phyloP scores from a whole-genome alignment of 2,888 invertebrate genomes.

The Phyllotreta cruciferae region DNA sequence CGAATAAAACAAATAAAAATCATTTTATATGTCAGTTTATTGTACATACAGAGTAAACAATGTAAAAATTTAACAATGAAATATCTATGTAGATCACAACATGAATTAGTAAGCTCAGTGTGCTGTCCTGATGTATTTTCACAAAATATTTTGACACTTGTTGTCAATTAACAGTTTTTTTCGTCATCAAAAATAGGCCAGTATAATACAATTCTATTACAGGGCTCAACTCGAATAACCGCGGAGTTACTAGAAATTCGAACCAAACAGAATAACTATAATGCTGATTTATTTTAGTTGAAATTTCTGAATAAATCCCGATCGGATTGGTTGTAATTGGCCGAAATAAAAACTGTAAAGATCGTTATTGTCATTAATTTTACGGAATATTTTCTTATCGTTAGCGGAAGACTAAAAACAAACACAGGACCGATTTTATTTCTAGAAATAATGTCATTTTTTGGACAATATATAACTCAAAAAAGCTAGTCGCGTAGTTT shows the following conservation, averaged over 20 bases:
- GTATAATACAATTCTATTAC: constrained; percentile 26
- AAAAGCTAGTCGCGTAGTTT: no score
- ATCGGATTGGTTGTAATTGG: constrained; percentile 1
- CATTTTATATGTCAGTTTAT: constrained; percentile 31
- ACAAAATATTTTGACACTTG: constrained; percentile 28
- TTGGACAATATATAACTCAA: constrained; percentile 17
- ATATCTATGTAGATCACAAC: constrained; percentile 40
- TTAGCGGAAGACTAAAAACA: constrained; percentile 28
- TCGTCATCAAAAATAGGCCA: constrained; percentile 33
- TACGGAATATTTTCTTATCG: constrained; percentile 16
- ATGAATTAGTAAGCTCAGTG: constrained; percentile 38
- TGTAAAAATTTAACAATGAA: constrained; percentile 40
- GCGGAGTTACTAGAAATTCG: constrained; percentile 4
- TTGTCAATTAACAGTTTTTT: constrained; percentile 19
- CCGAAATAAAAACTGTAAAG: constrained; percentile 6
- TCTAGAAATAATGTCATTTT: constrained; percentile 30
- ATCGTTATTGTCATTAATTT: constrained; percentile 28
- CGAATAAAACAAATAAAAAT: background rate
- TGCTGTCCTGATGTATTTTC: constrained; percentile 32
- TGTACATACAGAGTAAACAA: constrained; percentile 39
- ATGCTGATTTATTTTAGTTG: background rate
- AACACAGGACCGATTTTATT: constrained; percentile 22
- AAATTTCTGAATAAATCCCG: background rate
- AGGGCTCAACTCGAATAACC: constrained; percentile 17
- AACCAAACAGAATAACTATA: background rate